Conservation (phyloP, 2,888 invertebrate species). For the Dasypogon diadema region DNA sequence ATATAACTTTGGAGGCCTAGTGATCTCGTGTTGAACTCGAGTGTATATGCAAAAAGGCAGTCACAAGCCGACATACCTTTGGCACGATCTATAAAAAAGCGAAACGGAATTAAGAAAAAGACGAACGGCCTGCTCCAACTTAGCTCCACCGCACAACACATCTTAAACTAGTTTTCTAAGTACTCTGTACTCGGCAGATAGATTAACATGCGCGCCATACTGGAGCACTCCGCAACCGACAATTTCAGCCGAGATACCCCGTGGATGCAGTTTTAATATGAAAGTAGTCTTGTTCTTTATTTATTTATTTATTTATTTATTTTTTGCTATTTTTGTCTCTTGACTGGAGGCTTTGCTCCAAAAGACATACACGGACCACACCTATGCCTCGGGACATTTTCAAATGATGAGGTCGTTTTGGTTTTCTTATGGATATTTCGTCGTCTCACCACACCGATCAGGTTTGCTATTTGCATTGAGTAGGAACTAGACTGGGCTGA, state of each 20-base stretch:
- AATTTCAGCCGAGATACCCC: constrained; percentile 20
- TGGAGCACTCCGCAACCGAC: constrained; percentile 14
- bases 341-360: constrained; percentile 44
- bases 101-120: constrained; percentile 46
- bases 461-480: constrained; percentile 18
- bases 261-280: constrained; percentile 49
- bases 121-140: constrained; percentile 30
- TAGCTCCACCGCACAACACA: constrained; percentile 40
- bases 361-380: constrained; percentile 58
- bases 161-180: constrained; percentile 48
- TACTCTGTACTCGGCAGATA: constrained; percentile 31
- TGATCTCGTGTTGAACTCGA: constrained; percentile 49
- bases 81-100: constrained; percentile 45
- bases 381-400: constrained; percentile 59
- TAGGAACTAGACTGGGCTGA: constrained; percentile 41
- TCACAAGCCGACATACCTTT: constrained; percentile 42
- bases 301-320: constrained; percentile 48
- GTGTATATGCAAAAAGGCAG: constrained; percentile 34
- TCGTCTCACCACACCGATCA: constrained; percentile 40
- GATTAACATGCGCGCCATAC: constrained; percentile 40
- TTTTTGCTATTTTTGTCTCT: constrained; percentile 41
- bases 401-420: constrained; percentile 59
- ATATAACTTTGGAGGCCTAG: constrained; percentile 41
- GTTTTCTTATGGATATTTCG: constrained; percentile 45
- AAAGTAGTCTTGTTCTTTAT: constrained; percentile 49